Conservation (phyloP, 2,888 invertebrate genomes). For the Globia sparganii region DNA sequence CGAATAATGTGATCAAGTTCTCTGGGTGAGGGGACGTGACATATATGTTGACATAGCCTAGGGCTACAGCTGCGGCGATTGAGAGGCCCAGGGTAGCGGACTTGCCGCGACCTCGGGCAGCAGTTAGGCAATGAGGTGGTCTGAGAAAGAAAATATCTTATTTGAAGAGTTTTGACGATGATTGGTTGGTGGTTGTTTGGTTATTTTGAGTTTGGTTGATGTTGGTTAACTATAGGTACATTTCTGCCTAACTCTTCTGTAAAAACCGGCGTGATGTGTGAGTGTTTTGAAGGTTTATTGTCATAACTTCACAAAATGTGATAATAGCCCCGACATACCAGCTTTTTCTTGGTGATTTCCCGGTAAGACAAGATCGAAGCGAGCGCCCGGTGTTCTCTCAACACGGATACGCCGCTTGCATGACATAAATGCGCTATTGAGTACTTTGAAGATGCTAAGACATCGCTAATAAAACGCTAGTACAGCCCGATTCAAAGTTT, state of each 20-base stretch:
- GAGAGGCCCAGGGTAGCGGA: slow-evolving; percentile 99
- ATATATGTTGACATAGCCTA: slow-evolving; percentile 97
- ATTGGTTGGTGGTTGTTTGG: background rate
- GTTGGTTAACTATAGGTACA: too few species aligned
- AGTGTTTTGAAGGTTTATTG: background rate
- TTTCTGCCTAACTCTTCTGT: background rate
- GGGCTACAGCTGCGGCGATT: slow-evolving; percentile 95
- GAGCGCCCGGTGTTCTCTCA: too few species aligned
- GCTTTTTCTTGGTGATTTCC: too few species aligned
- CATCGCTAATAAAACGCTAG: too few species aligned
- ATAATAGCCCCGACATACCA: too few species aligned
- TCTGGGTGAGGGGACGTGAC: slow-evolving; percentile 99
- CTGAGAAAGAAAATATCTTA: slow-evolving; percentile 75
- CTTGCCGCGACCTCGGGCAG: slow-evolving; percentile 99
- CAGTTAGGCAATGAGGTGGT: slow-evolving; percentile 98
- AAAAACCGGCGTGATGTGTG: background rate
- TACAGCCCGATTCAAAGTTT: too few species aligned
- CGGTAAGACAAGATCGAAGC: too few species aligned
- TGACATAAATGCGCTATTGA: too few species aligned
- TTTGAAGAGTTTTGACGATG: background rate
- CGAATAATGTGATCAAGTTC: slow-evolving; percentile 98
- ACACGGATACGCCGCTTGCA: too few species aligned
- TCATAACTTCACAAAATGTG: background rate
- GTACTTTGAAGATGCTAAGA: too few species aligned
- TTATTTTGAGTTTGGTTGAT: background rate